phyloP scores from a whole-genome alignment of 2,113 vertebrate species.

The Notothenia coriiceps region DNA sequence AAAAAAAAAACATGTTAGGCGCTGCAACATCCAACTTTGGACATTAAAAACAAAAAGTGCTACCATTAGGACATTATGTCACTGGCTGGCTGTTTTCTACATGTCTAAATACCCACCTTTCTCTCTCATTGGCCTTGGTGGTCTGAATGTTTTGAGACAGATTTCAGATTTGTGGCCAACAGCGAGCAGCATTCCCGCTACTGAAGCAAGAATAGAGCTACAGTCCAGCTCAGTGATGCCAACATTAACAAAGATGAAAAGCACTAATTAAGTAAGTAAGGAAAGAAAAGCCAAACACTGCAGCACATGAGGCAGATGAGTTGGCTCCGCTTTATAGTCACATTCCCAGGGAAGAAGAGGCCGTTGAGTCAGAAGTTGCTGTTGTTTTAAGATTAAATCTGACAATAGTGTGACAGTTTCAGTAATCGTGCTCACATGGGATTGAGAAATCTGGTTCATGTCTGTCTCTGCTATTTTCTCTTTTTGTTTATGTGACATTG shows the following conservation, averaged over 20 bases:
- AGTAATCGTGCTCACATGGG: not conserved
- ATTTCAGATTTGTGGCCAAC: conserved; percentile 5
- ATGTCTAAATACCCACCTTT: conserved; percentile 2
- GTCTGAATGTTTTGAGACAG: conserved; percentile 8
- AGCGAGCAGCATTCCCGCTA: conserved; percentile 33
- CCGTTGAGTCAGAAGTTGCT: not conserved
- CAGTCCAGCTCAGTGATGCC: conserved; percentile 20
- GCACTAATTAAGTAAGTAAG: conserved; percentile 15
- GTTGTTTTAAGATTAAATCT: conserved; percentile 17
- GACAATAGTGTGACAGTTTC: not conserved
- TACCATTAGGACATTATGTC: not conserved
- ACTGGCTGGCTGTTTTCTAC: not conserved
- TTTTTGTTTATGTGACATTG: not conserved
- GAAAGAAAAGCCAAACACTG: conserved; percentile 34
- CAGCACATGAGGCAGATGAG: conserved; percentile 19
- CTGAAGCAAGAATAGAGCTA: conserved; percentile 39
- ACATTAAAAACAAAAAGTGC: conserved; percentile 2
- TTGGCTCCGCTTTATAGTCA: not conserved
- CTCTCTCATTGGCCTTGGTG: conserved; percentile 21
- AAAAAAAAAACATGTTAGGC: not conserved
- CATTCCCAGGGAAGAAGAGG: conserved; percentile 14
- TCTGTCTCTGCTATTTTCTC: not conserved
- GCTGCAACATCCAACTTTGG: not conserved
- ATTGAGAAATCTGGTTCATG: not conserved
- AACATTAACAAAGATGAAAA: conserved; percentile 53